Evolutionary conservation across 2,113 vertebrate genomes (phyloP).

Genomic region (Pica pica): DNA sequence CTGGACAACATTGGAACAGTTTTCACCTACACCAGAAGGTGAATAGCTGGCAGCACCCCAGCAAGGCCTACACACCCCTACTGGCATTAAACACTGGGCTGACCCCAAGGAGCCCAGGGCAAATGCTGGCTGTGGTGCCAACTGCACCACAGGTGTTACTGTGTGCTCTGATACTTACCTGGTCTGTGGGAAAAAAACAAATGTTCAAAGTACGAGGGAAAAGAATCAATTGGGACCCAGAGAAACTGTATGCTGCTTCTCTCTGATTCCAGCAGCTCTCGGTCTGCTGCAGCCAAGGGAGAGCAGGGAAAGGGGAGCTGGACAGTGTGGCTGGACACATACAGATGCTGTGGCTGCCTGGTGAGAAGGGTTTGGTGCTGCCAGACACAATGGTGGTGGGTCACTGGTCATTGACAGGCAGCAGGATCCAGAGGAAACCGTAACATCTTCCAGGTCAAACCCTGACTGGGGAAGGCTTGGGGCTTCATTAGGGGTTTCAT

Average conservation of each 20-base stretch:
- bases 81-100: neutral
- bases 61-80: neutral
- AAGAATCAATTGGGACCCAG: neutral
- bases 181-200: neutral
- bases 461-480: neutral
- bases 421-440: neutral
- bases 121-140: neutral
- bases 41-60: neutral
- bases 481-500: neutral
- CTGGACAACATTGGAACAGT: neutral
- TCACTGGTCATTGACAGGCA: neutral
- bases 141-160: fast-evolving
- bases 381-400: fast-evolving
- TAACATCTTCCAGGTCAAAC: neutral
- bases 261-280: neutral
- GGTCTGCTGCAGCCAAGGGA: neutral
- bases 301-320: neutral
- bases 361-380: neutral
- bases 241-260: neutral
- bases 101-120: neutral
- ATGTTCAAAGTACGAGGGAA: neutral
- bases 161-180: neutral
- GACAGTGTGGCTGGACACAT: neutral
- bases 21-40: neutral
- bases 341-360: neutral